Conservation (phyloP, 2,797 vertebrate species). For the Telmatherina bonti region DNA sequence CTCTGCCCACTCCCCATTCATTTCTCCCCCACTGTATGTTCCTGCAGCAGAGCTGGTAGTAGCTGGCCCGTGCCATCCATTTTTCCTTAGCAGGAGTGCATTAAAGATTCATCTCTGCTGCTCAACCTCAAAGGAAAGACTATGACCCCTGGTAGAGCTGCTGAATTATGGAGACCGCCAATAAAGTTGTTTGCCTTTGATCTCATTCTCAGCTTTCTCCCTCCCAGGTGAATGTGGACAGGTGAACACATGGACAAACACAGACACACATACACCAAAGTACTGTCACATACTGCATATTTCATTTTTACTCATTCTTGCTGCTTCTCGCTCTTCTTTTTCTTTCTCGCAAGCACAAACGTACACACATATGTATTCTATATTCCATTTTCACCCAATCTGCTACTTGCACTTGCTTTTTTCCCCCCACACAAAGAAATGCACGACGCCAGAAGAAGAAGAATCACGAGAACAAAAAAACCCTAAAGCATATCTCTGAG, state of each 20-base stretch:
- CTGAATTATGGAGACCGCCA: constrained; percentile 85
- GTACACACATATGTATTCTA: constrained; percentile 26
- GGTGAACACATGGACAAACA: constrained; percentile 55
- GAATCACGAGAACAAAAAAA: constrained; percentile 11
- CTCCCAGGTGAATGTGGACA: constrained; percentile 70
- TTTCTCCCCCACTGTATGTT: constrained; percentile 50
- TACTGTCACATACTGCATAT: constrained; percentile 39
- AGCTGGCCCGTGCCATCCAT: constrained; percentile 75
- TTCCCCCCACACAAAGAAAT: constrained; percentile 22
- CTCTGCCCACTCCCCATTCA: constrained; percentile 36
- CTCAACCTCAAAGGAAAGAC: constrained; percentile 82
- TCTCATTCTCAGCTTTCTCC: constrained; percentile 75
- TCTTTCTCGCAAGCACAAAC: constrained; percentile 39
- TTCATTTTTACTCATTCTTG: constrained; percentile 31
- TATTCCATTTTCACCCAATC: constrained; percentile 35
- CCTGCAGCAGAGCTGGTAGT: constrained; percentile 59
- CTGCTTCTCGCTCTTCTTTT: constrained; percentile 17
- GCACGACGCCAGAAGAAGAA: constrained; percentile 13
- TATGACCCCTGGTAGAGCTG: constrained; percentile 82
- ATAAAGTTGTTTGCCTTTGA: constrained; percentile 86
- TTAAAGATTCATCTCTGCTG: constrained; percentile 84
- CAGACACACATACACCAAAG: constrained; percentile 28
- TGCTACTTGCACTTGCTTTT: constrained; percentile 21
- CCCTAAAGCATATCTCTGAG: constrained; percentile 57
- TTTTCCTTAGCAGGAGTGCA: constrained; percentile 78